Percentiles rank a stretch among this genome's conserved stretches.
Conservation (phyloP, 1,140 invertebrate species). For the Lepidostoma basale region DNA sequence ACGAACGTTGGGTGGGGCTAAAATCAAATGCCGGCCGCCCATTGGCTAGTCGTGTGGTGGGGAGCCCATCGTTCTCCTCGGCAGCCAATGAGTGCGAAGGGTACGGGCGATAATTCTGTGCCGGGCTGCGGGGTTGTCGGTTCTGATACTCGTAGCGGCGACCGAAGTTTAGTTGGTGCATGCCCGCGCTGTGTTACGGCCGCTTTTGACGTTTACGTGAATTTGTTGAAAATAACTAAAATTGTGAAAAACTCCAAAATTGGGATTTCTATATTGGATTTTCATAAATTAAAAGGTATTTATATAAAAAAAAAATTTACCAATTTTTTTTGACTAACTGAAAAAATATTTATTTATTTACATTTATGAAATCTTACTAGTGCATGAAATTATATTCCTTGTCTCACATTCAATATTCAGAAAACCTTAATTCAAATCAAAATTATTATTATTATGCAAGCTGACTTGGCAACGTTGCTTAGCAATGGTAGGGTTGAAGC, state of each 20-base stretch:
- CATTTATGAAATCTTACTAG: too few species aligned
- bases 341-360: background rate
- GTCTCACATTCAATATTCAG: background rate
- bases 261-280: slow-evolving; percentile 15
- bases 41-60: slow-evolving; percentile 26
- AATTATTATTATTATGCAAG: slow-evolving; percentile 30
- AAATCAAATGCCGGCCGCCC: slow-evolving; percentile 1
- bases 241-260: slow-evolving; percentile 1
- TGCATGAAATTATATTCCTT: too few species aligned
- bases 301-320: slow-evolving; percentile 7
- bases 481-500: slow-evolving; percentile 37
- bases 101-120: slow-evolving; percentile 28
- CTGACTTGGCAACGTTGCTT: slow-evolving; percentile 22
- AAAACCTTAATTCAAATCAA: background rate
- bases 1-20: background rate
- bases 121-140: slow-evolving; percentile 30
- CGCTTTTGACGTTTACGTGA: slow-evolving; percentile 1
- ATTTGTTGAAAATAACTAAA: slow-evolving; percentile 15
- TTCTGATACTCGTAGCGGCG: slow-evolving; percentile 10
- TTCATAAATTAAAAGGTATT: slow-evolving; percentile 12
- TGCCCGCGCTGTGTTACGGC: slow-evolving; percentile 25
- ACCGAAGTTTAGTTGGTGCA: slow-evolving; percentile 23
- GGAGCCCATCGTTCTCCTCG: slow-evolving; percentile 20
- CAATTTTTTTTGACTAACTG: background rate
- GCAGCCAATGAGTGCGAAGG: slow-evolving; percentile 29